Evolutionary conservation across 2,888 invertebrate species (phyloP), one percentile per base, ranked within the genome.

Genomic region (Plusia festucae): DNA sequence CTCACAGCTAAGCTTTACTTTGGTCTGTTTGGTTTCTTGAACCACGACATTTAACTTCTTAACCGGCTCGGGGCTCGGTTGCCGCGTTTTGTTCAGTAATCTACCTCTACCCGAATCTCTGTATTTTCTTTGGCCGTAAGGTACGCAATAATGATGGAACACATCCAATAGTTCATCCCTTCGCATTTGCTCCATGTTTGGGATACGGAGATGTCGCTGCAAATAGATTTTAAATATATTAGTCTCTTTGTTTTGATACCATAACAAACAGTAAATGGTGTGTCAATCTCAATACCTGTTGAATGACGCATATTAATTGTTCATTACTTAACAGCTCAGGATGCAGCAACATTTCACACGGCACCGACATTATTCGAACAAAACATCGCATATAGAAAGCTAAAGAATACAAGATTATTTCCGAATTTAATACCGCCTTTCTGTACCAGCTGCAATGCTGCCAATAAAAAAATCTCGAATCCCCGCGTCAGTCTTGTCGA

Each of bases 141-240:
- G 95, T 1, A 95, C 89, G 78, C 95, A 95, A 79, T 85, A 95
- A 58, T 92, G 85, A 65, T 93, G 93, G 73, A 94, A 95, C 68
- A 95, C 51, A 13, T 93, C 88, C 67, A 95, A 78, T 40, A 95
- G 77, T n/a, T 92, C 88, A 34, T 90, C 89, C 71, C 95, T 89
- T 16, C 78, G 74, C 89, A 93, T 88, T 13, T 56, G 79, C 59
- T 86, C 82, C 6, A 94, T 76, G 67, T 91, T 85, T 11, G 89
- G 84, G 44, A 94, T 68, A 56, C 88, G 86, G 53, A 95, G 79
- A 76, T 92, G 89, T 73, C 95, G 88, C 95, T 95, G 87, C 62
- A 89, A 92, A 73, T 24, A 73, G 53, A 70, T 68, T 68, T 24
- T 13, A 32, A 27, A 22, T 16, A 53, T 60, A 53, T 58, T 13